Percentiles rank a stretch among this genome's conserved stretches.
These are phyloP conservation scores for Calvadosia cruxmelitensis DNA, from an alignment of 30 jellyfish, hydroid and myxozoan genomes.

Conservation along the genomic window DNA sequence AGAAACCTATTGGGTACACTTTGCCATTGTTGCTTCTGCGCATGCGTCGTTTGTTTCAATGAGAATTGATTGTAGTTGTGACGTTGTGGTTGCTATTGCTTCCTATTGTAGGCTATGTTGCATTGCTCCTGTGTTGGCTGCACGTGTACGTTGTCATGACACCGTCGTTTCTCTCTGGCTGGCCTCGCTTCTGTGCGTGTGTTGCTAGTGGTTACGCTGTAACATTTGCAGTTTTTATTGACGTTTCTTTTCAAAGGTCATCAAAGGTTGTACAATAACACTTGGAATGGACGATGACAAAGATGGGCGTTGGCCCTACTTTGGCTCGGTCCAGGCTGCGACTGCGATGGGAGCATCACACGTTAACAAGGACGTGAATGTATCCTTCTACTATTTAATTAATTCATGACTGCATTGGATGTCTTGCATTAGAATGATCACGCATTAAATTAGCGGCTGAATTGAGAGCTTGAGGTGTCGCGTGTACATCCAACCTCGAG, in stretches of 20 bases:
- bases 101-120: constrained; percentile 54
- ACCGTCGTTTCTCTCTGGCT: background rate
- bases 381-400: constrained; percentile 40
- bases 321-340: constrained; percentile 80
- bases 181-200: background rate
- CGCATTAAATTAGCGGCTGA: no score
- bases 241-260: constrained; percentile 32
- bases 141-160: constrained; percentile 33
- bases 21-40: background rate
- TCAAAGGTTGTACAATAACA: constrained; percentile 79
- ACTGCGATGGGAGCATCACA: constrained; percentile 68
- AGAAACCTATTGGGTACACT: constrained; percentile 92
- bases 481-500: no score
- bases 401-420: no score
- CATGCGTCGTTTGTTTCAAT: no score
- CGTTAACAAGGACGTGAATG: constrained; percentile 73
- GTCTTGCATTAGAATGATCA: no score
- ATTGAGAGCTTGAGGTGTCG: no score
- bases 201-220: background rate
- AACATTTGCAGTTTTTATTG: background rate
- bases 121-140: constrained; percentile 92
- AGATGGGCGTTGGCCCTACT: constrained; percentile 78
- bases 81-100: background rate
- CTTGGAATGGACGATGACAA: constrained; percentile 83
- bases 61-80: no score